phyloP scores from a whole-genome alignment of 2,888 invertebrate species.

The Hetaerina titia region DNA sequence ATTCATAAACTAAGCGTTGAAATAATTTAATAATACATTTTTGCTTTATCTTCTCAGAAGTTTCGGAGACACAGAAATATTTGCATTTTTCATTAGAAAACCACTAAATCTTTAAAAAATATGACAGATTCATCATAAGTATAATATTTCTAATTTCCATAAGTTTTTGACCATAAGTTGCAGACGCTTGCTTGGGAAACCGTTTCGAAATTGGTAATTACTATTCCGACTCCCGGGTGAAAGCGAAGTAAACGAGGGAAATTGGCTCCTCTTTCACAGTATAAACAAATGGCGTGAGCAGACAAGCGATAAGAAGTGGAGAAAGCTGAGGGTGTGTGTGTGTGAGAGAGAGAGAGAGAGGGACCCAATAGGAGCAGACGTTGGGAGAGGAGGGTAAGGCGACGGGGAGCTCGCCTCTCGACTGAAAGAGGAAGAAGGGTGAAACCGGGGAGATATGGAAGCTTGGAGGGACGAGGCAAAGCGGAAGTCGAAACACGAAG shows the following conservation, averaged over 20 bases:
- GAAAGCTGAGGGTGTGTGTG: neutral
- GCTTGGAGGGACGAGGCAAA: neutral
- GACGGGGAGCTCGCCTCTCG: neutral
- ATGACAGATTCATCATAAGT: too few species aligned
- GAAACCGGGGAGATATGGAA: neutral
- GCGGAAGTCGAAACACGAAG: neutral
- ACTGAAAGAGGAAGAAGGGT: neutral
- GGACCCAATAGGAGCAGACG: neutral
- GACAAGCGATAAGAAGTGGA: slow-evolving; percentile 51
- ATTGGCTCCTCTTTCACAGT: slow-evolving; percentile 36
- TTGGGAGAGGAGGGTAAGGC: neutral
- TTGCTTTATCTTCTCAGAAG: too few species aligned
- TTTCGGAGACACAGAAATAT: too few species aligned
- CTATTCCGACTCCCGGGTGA: slow-evolving; percentile 8
- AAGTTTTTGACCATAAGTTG: neutral
- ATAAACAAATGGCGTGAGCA: slow-evolving; percentile 27
- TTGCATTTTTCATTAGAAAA: too few species aligned
- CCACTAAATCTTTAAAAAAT: too few species aligned
- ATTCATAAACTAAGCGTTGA: too few species aligned
- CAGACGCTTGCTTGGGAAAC: neutral
- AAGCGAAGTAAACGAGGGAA: slow-evolving; percentile 37
- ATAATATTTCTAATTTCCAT: too few species aligned
- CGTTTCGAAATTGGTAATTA: slow-evolving; percentile 35
- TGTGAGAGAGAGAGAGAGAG: neutral
- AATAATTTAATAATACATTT: too few species aligned